Evolutionary conservation across 1,140 invertebrate genomes (phyloP).

Genomic region (Oncopodura yosiiana): DNA sequence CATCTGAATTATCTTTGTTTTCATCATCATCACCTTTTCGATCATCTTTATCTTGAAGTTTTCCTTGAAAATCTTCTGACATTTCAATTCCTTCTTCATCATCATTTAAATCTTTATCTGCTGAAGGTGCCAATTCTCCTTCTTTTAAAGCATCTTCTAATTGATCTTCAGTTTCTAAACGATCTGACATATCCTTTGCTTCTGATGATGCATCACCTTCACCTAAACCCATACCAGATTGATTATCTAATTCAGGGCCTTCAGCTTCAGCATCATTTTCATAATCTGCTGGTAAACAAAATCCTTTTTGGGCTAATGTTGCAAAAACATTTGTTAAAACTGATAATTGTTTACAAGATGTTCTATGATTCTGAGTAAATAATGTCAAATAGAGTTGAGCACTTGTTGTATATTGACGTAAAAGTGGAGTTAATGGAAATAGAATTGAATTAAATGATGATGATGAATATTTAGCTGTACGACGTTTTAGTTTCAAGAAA

Average conservation of each 20-base stretch:
- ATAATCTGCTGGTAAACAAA: conserved; percentile 77
- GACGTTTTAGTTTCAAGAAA: conserved; percentile 3
- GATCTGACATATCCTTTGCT: conserved; percentile 86
- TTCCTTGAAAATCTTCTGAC: conserved; percentile 82
- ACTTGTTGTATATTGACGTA: conserved; percentile 65
- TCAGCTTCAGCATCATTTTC: conserved; percentile 47
- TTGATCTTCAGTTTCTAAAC: conserved; percentile 88
- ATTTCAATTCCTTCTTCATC: conserved; percentile 91
- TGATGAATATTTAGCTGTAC: conserved; percentile 7
- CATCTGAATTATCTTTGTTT: conserved; percentile 49
- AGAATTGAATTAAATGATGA: background rate
- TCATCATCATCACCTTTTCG: conserved; percentile 49
- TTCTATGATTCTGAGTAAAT: conserved; percentile 61
- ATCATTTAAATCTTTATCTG: conserved; percentile 63
- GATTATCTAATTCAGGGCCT: conserved; percentile 45
- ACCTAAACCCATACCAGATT: conserved; percentile 63
- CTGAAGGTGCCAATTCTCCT: conserved; percentile 58
- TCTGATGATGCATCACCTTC: conserved; percentile 67
- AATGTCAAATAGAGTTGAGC: conserved; percentile 67
- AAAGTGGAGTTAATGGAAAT: conserved; percentile 49
- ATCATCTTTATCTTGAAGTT: conserved; percentile 69
- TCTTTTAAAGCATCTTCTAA: conserved; percentile 73
- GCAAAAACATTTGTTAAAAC: conserved; percentile 74
- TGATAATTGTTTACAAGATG: conserved; percentile 70
- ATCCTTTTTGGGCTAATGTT: conserved; percentile 78